Conservation (phyloP, 2,797 vertebrate species). For the Spondyliosoma cantharus region DNA sequence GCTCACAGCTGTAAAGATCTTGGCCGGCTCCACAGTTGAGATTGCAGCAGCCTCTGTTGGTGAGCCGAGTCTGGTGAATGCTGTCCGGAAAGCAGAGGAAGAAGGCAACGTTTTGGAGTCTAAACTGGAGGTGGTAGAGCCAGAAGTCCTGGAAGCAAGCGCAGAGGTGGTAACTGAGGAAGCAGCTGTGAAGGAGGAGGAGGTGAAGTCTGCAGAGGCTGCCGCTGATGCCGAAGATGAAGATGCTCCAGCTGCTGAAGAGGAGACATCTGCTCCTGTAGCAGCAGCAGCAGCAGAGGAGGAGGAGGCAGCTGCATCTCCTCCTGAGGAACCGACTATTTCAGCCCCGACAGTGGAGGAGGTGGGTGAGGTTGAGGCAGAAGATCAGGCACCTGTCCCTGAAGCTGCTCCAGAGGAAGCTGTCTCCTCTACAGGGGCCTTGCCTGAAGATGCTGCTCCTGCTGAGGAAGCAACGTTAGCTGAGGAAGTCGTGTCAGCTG, state of each 20-base stretch:
- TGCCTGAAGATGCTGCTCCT: conserved; percentile 5
- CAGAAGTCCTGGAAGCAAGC: conserved; percentile 4
- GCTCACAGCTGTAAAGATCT: conserved; percentile 66
- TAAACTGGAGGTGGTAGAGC: neutral
- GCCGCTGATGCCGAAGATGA: conserved; percentile 24
- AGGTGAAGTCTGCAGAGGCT: conserved; percentile 35
- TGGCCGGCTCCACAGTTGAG: conserved; percentile 62
- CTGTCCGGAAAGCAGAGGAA: conserved; percentile 49
- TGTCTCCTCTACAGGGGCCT: conserved; percentile 1
- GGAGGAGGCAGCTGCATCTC: conserved; percentile 1
- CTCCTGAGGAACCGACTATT: conserved; percentile 27
- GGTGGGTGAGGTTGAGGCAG: conserved; percentile 8
- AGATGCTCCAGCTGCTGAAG: conserved; percentile 30
- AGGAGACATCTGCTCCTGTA: conserved; percentile 20
- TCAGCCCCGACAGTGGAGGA: conserved; percentile 22
- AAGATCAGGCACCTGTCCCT: conserved; percentile 7
- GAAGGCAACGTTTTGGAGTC: conserved; percentile 15
- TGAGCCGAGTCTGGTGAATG: conserved; percentile 49
- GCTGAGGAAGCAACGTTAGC: conserved; percentile 20
- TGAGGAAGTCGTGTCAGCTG: too few species aligned
- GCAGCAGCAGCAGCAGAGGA: conserved; percentile 3
- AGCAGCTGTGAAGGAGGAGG: conserved; percentile 10
- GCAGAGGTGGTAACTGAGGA: conserved; percentile 20
- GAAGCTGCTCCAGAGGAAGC: conserved; percentile 22
- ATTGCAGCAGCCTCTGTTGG: conserved; percentile 77